phyloP scores from a whole-genome alignment of 2,888 invertebrate genomes.

The Drosophila aldrichi region DNA sequence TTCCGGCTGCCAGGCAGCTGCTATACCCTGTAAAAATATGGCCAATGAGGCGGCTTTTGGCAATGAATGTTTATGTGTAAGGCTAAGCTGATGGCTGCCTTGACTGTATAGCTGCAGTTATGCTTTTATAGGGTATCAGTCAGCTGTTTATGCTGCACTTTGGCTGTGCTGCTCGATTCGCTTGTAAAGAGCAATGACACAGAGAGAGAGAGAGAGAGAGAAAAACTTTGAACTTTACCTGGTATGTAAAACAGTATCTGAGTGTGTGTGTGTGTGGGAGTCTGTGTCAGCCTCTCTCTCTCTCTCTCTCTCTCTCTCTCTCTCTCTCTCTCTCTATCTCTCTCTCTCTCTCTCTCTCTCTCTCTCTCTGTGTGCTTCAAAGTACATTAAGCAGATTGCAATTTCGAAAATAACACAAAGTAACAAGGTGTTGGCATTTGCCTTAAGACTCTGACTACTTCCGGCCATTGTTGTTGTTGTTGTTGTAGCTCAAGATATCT shows the following conservation, averaged over 20 bases:
- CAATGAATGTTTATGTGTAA: neutral
- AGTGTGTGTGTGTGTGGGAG: slow-evolving; percentile 17
- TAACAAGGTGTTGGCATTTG: slow-evolving; percentile 37
- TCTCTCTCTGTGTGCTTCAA: slow-evolving; percentile 34
- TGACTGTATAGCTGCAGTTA: neutral
- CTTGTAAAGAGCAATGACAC: slow-evolving; percentile 54
- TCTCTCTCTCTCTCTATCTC: slow-evolving; percentile 14
- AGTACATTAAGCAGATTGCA: slow-evolving; percentile 81
- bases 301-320: slow-evolving; percentile 23
- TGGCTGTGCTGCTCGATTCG: slow-evolving; percentile 40
- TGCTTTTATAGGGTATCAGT: neutral
- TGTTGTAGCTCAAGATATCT: slow-evolving; percentile 18
- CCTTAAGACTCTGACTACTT: slow-evolving; percentile 26
- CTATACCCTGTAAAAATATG: slow-evolving; percentile 30
- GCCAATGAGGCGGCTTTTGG: neutral
- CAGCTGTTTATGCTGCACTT: neutral
- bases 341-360: slow-evolving; percentile 23
- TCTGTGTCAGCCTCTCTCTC: slow-evolving; percentile 14
- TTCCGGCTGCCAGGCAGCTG: slow-evolving; percentile 51
- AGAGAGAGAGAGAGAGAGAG: slow-evolving; percentile 14
- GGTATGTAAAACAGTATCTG: slow-evolving; percentile 55
- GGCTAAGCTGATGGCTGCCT: neutral
- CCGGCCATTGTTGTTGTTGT: slow-evolving; percentile 4
- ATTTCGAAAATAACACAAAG: slow-evolving; percentile 70
- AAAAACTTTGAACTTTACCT: slow-evolving; percentile 8